phyloP scores from a whole-genome alignment of 2,113 vertebrate species.

The Hippolais icterina region DNA sequence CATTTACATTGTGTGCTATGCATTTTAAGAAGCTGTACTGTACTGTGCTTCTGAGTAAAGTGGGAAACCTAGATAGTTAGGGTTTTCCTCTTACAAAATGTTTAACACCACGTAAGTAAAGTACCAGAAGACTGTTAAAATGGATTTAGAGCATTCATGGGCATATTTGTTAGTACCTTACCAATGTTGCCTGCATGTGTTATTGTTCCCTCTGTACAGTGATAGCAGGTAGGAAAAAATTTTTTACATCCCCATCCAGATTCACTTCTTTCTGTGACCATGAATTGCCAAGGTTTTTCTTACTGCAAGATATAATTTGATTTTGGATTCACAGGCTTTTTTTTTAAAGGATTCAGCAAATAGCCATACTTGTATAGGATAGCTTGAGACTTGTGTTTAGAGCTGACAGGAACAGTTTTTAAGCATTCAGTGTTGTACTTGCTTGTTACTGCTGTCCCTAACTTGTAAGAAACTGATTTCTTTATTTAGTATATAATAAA shows the following conservation, averaged over 20 bases:
- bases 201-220: not conserved
- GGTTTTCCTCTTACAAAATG: not conserved
- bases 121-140: not conserved
- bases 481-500: not conserved
- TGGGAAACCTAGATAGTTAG: not conserved
- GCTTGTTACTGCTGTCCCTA: not conserved
- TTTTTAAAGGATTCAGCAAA: not conserved
- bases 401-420: not conserved
- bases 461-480: not conserved
- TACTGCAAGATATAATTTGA: not conserved
- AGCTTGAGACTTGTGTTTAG: not conserved
- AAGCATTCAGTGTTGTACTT: not conserved
- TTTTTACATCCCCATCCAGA: not conserved
- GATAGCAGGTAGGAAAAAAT: not conserved
- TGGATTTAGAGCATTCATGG: not conserved
- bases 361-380: not conserved
- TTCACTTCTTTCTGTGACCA: rapidly evolving
- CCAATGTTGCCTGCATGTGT: not conserved
- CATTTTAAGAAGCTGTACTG: not conserved
- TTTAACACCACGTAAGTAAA: not conserved
- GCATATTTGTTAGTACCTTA: not conserved
- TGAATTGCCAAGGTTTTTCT: not conserved
- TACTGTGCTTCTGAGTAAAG: not conserved
- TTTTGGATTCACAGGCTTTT: not conserved
- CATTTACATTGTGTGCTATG: not conserved